phyloP scores from a whole-genome alignment of 2,797 vertebrate genomes.

The Sebastes cheni region DNA sequence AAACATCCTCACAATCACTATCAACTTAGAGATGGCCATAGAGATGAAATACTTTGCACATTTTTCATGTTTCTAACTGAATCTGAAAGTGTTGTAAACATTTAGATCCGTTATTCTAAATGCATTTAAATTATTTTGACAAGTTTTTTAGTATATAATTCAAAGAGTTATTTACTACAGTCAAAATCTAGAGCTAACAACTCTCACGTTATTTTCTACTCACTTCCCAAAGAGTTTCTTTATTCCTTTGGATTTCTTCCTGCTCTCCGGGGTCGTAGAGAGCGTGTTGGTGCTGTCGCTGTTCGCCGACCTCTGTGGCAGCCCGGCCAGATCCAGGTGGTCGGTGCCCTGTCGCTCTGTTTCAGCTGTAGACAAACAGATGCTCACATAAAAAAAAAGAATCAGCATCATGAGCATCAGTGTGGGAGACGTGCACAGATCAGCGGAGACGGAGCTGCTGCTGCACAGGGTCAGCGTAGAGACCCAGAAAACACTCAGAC shows the following conservation, averaged over 20 bases:
- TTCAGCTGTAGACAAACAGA: constrained; percentile 86
- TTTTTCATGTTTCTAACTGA: not conserved
- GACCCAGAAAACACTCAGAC: constrained; percentile 22
- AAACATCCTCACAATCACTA: not conserved
- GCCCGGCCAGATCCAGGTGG: constrained; percentile 90
- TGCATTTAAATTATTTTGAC: not conserved
- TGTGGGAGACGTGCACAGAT: constrained; percentile 9
- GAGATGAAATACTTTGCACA: not conserved
- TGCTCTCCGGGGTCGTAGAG: constrained; percentile 89
- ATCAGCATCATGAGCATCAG: constrained; percentile 6
- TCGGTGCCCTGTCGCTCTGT: constrained; percentile 90
- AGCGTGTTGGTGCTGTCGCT: constrained; percentile 85
- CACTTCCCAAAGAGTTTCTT: constrained; percentile 96
- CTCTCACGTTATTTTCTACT: constrained; percentile 51
- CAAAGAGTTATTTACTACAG: not conserved
- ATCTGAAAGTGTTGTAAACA: not conserved
- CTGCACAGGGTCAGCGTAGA: not conserved
- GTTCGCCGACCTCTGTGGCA: constrained; percentile 84
- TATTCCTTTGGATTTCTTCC: constrained; percentile 94
- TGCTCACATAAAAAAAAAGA: constrained; percentile 10
- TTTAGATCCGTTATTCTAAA: not conserved
- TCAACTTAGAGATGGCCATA: not conserved
- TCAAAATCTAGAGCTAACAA: not conserved
- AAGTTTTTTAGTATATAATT: not conserved
- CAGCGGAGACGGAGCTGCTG: constrained; percentile 5